These are phyloP conservation scores for Microcebus griseorufus DNA, from an alignment of 2,113 vertebrate species.

Conservation along the genomic window DNA sequence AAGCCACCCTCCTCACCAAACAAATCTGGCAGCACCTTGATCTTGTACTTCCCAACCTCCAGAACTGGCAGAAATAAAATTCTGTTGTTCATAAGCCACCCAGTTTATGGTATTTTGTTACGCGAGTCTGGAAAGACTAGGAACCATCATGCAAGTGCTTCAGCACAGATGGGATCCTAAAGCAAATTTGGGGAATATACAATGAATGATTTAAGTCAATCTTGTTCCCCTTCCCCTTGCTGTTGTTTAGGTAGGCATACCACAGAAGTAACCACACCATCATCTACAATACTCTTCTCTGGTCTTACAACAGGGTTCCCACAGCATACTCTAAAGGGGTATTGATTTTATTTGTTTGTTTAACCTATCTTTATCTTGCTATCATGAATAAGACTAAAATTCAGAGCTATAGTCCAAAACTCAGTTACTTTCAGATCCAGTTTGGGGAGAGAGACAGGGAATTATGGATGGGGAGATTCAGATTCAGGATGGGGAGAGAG, in stretches of 20 bases:
- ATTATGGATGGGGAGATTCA: not conserved
- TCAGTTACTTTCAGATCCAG: not conserved
- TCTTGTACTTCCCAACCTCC: not conserved
- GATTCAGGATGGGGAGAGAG: not conserved
- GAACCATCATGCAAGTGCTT: not conserved
- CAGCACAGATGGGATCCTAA: not conserved
- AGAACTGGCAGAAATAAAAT: not conserved
- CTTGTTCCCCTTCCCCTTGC: not conserved
- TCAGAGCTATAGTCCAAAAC: not conserved
- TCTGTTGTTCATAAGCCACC: not conserved
- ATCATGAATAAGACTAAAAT: not conserved
- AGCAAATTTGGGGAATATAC: not conserved
- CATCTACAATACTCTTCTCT: not conserved
- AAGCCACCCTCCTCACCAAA: rapidly evolving
- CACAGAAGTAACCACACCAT: not conserved
- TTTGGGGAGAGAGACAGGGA: not conserved
- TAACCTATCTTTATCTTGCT: not conserved
- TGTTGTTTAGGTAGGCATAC: not conserved
- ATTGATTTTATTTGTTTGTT: not conserved
- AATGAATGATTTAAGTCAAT: not conserved
- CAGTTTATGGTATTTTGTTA: no score
- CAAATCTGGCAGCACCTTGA: not conserved
- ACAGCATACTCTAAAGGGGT: not conserved
- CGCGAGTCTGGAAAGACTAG: rapidly evolving
- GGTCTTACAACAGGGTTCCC: not conserved